Base-by-base conservation (phyloP, 2,113 vertebrate species). In the Serilophus lunatus region DNA sequence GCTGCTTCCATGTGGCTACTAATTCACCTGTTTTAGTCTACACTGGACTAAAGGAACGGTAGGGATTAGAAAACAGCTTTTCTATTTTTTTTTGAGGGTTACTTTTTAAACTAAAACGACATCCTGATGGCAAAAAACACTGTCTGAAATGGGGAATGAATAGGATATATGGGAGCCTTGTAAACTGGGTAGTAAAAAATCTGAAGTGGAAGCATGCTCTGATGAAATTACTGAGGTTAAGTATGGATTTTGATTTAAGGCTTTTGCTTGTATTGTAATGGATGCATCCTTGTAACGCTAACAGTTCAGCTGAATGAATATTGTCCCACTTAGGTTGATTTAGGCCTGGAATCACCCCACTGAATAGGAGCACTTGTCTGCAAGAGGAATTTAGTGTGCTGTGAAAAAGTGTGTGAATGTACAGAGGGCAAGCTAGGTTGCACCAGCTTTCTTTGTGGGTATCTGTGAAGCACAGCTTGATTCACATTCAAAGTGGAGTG, bases 331-430 rank as follows among this genome's bases (percentile, higher is more conserved):
- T 54, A 49, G 54, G 56, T 31, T 95, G 71, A 93, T 96, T 90
- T 90, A 96, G 94, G 44, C n/a, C 68, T 77, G 50, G 91, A 94
- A 82, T 59, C 82, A 80, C 42, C 51, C 45, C 71, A 53, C 31
- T 56, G 84, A 87, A 94, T 17, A 76, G 76, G 14, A 94, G 51
- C 69, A 81, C 80, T 88, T 96, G 92, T 81, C 94, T 83, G 68
- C 56, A 74, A 78, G 51, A 92, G 47, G 92, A 94, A 94, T 95
- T 88, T 63, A 93, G 80, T n/a, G 80, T 83, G 63, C 68, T 70
- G 54, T 61, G 76, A 53, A 64, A 78, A 77, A 81, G 80, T 6
- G 35, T 60, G 49, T 86, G 81, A 91, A 91, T 68, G 79, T 89
- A 84, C 47, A 95, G 83, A 84, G 86, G 88, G 29, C 28, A 40